A percentile compares a stretch with the other conserved stretches of the same genome.
Conservation (phyloP, 2,888 invertebrate genomes). For the Hipparchia sbordonii region DNA sequence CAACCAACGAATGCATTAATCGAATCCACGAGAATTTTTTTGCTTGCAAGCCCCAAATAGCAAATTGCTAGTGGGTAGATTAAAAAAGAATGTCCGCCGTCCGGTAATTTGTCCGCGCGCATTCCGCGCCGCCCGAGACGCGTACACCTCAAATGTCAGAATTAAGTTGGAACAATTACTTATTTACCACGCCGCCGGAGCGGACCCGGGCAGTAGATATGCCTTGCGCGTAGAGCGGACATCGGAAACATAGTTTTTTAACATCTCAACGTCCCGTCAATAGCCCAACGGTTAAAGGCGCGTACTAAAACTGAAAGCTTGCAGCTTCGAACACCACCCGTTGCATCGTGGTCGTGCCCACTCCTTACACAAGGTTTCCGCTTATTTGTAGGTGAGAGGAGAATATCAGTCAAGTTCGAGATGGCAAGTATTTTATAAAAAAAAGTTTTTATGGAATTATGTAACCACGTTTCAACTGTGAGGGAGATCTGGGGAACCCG, state of each 20-base stretch:
- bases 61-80: background rate
- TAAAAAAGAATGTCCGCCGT: constrained; percentile 1
- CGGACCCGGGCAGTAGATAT: background rate
- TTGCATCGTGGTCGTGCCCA: no score
- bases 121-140: background rate
- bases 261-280: no score
- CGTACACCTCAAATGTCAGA: constrained; percentile 14
- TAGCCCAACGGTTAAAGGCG: no score
- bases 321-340: no score
- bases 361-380: no score
- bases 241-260: background rate
- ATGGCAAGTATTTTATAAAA: no score
- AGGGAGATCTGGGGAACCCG: no score
- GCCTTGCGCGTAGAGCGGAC: background rate
- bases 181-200: constrained; percentile 8
- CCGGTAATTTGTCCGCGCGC: constrained; percentile 7
- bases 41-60: background rate
- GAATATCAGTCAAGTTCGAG: no score
- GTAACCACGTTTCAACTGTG: no score
- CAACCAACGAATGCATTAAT: background rate
- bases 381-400: no score
- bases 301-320: no score
- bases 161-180: constrained; percentile 15
- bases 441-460: no score
- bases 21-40: background rate